Evolutionary conservation across 2,113 vertebrate genomes (phyloP), one percentile per base, ranked within the genome.

Genomic region (Podarcis muralis): DNA sequence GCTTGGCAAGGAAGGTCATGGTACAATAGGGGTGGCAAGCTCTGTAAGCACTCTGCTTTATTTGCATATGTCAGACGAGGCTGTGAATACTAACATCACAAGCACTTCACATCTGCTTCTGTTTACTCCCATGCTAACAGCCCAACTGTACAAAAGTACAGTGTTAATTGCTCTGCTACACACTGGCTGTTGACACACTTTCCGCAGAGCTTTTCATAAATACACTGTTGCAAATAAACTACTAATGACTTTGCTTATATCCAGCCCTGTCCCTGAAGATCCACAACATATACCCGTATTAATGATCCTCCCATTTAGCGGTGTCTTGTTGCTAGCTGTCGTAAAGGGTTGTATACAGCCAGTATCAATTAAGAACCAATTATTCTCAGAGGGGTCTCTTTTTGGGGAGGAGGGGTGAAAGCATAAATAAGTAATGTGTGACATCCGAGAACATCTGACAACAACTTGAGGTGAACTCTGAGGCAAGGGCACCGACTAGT

Each of bases 61-160:
- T 97, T 97, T 97, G 97, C 97, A 97, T 97, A 96, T 97, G 96
- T 97, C 96, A 97, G 96, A 96, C 94, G 94, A 97, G 96, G 90
- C 93, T 83, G 35, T 91, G 94, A 94, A 95, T 95, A 94, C 93
- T 95, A 97, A 95, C 87, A 83, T 93, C 94, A 94, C 94, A 95
- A 96, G 97, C 93, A 96, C 94, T 96, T 95, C 95, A 93, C 97
- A 97, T 96, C 97, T 97, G 97, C 94, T 96, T 95, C 96, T 97
- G 96, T 96, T 97, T 97, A 97, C 95, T 96, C 95, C 96, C 96
- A 92, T 95, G 94, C 96, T 97, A 96, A 96, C 96, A 96, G 92
- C 94, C 94, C 94, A 95, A 96, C 59, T 96, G 94, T 95, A 95
- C 95, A 96, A 95, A 94, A 96, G 96, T 94, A 94, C 93, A 94